These are phyloP conservation scores for Hylyphantes graminicola DNA, from an alignment of 1,140 invertebrate species.

Conservation along the genomic window DNA sequence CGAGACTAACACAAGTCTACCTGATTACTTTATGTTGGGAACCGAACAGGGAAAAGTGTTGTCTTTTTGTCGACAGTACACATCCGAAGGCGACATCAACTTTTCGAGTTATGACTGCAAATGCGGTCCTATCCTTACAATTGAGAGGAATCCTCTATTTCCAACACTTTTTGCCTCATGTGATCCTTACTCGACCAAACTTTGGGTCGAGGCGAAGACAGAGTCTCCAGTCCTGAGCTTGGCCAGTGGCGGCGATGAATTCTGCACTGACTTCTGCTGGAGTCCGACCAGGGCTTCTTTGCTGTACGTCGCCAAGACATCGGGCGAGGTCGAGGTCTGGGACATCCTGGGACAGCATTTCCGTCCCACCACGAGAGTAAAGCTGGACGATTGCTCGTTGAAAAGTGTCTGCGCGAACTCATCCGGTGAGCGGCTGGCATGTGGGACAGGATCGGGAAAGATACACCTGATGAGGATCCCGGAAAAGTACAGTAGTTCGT, in stretches of 20 bases:
- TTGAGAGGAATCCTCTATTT: conserved; percentile 40
- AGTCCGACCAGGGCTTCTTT: conserved; percentile 23
- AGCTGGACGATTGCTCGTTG: neutral
- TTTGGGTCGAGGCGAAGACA: conserved; percentile 18
- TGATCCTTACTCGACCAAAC: conserved; percentile 8
- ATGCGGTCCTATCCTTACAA: neutral
- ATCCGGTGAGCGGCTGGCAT: neutral
- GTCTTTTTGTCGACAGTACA: neutral
- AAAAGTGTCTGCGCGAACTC: neutral
- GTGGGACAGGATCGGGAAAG: neutral
- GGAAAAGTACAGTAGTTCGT: neutral
- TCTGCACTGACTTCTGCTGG: conserved; percentile 35
- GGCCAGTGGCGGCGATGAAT: neutral
- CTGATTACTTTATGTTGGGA: conserved; percentile 30
- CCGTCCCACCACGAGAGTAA: neutral
- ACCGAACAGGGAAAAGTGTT: conserved; percentile 39
- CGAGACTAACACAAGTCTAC: conserved; percentile 25
- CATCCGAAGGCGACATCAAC: neutral
- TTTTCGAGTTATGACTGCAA: neutral
- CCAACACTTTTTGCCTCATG: conserved; percentile 38
- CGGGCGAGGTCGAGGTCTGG: conserved; percentile 41
- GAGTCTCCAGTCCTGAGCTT: conserved; percentile 22
- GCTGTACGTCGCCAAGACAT: conserved; percentile 26
- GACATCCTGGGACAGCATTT: conserved; percentile 12
- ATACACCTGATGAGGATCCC: conserved; percentile 16